Percentiles rank a stretch among this genome's conserved stretches.
Conservation (phyloP, 2,888 invertebrate genomes). For the Dynastes hyllus region DNA sequence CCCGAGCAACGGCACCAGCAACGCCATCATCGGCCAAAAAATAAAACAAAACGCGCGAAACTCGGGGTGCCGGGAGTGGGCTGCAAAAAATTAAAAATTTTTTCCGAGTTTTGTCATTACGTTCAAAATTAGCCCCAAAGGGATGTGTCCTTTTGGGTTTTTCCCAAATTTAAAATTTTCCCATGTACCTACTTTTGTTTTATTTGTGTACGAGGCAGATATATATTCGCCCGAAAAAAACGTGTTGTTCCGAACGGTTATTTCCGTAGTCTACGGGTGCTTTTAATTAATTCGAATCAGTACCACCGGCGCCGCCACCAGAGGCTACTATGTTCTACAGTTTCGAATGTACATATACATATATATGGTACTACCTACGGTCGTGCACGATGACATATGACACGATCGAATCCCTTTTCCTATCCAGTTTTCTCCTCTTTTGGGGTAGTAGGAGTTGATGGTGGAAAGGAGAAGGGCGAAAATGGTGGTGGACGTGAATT, state of each 20-base stretch:
- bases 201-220: constrained; percentile 9
- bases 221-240: neutral
- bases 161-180: constrained; percentile 33
- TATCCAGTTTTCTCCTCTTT: too few relatives aligned
- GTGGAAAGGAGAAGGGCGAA: too few relatives aligned
- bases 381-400: too few relatives aligned
- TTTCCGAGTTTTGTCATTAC: constrained; percentile 30
- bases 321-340: too few relatives aligned
- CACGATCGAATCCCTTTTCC: too few relatives aligned
- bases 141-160: constrained; percentile 4
- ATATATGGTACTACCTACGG: too few relatives aligned
- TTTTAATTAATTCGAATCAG: constrained; percentile 25
- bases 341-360: too few relatives aligned
- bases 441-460: too few relatives aligned
- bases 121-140: constrained; percentile 3
- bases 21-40: neutral
- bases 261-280: constrained; percentile 3
- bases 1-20: too few relatives aligned
- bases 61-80: neutral
- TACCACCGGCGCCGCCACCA: too few relatives aligned
- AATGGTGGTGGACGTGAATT: too few relatives aligned
- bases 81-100: constrained; percentile 36
- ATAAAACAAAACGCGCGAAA: neutral
- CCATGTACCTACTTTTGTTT: neutral
- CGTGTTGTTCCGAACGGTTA: constrained; percentile 8